Evolutionary conservation across 1,140 invertebrate genomes (phyloP).

Genomic region (Pentalonia nigronervosa): DNA sequence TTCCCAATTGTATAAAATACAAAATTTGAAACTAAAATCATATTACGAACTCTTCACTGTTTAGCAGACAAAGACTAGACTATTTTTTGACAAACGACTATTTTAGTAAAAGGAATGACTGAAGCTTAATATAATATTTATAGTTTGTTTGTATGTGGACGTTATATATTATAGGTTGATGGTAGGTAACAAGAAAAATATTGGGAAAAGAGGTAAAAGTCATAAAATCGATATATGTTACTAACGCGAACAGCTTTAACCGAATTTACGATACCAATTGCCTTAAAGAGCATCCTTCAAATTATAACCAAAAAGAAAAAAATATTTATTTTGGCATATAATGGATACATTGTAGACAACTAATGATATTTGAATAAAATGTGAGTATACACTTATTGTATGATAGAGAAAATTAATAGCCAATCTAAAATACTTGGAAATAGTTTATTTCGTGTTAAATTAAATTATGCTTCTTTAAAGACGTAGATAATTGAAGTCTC

Average conservation of each 20-base stretch:
- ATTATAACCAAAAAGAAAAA: not conserved
- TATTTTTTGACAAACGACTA: not conserved
- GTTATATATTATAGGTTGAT: not conserved
- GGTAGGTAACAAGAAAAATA: not conserved
- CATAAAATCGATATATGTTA: not conserved
- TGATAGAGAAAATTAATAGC: not conserved
- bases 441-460: not conserved
- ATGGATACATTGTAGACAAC: not conserved
- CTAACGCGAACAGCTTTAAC: not conserved
- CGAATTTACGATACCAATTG: constrained; percentile 17
- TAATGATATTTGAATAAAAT: not conserved
- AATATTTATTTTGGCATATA: not conserved
- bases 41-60: not conserved
- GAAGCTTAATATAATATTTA: constrained; percentile 22
- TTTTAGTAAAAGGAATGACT: not conserved
- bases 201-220: not conserved
- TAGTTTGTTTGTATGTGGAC: not conserved
- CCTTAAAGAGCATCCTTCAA: not conserved
- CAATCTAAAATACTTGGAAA: not conserved
- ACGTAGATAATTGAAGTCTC: not conserved
- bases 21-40: not conserved
- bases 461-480: not conserved
- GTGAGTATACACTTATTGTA: not conserved
- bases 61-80: not conserved
- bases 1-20: not conserved